Percentiles rank a stretch among this genome's conserved stretches.
These are phyloP conservation scores for Monopis laevigella DNA, from an alignment of 2,888 invertebrate genomes.

Conservation along the genomic window DNA sequence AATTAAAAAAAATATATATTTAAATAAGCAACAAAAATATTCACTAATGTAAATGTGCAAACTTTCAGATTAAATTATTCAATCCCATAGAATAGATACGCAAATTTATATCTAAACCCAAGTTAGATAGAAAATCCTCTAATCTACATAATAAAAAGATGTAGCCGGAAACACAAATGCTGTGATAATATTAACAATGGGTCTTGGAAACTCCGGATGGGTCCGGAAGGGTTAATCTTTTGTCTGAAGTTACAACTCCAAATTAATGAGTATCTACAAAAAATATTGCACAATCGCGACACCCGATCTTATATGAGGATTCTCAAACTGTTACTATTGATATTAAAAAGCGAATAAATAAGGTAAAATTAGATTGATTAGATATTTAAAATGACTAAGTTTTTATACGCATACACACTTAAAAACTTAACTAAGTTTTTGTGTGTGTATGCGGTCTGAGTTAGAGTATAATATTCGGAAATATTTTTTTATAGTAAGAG, in stretches of 20 bases:
- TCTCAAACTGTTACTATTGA: background rate
- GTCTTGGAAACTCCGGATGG: constrained; percentile 33
- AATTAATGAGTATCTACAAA: constrained; percentile 62
- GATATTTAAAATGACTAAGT: no score
- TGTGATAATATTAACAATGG: constrained; percentile 51
- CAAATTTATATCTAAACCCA: constrained; percentile 39
- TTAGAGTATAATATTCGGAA: no score
- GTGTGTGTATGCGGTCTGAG: no score
- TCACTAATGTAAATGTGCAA: background rate
- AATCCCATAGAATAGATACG: background rate
- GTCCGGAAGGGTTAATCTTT: constrained; percentile 48
- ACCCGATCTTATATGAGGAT: constrained; percentile 38
- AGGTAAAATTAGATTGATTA: no score
- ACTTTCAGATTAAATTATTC: background rate
- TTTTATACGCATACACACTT: no score
- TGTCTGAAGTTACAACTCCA: constrained; percentile 55
- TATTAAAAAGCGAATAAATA: no score
- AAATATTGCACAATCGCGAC: constrained; percentile 56
- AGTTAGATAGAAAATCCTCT: constrained; percentile 41
- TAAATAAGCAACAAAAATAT: no score
- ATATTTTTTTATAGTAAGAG: no score
- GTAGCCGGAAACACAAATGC: constrained; percentile 51
- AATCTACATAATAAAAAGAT: constrained; percentile 64
- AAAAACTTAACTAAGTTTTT: no score
- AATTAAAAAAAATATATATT: background rate